These are phyloP conservation scores for Hydriomena furcata DNA, from an alignment of 2,888 invertebrate genomes.

Conservation along the genomic window DNA sequence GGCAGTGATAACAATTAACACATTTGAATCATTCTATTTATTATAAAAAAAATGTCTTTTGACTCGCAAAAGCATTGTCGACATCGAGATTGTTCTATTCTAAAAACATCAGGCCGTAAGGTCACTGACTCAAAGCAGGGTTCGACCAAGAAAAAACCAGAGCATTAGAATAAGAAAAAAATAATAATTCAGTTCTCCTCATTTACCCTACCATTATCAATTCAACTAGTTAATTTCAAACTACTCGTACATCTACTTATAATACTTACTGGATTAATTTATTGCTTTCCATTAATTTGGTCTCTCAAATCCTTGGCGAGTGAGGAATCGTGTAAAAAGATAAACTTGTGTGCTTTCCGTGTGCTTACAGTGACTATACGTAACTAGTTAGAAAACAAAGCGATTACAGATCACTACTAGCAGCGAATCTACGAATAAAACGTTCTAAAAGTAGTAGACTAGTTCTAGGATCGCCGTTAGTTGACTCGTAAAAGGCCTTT, in stretches of 20 bases:
- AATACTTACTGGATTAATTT: constrained; percentile 62
- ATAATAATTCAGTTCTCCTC: constrained; percentile 30
- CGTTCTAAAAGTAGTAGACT: constrained; percentile 51
- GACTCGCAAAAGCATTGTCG: constrained; percentile 62
- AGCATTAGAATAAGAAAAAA: constrained; percentile 9
- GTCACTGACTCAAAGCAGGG: background rate
- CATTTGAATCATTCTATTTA: constrained; percentile 28
- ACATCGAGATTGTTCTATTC: constrained; percentile 16
- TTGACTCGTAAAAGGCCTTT: constrained; percentile 74
- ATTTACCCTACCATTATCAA: constrained; percentile 44
- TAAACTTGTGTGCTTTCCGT: constrained; percentile 67
- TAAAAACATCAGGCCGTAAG: background rate
- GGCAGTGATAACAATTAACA: constrained; percentile 29
- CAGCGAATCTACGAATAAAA: constrained; percentile 72
- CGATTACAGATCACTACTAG: constrained; percentile 69
- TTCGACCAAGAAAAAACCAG: background rate
- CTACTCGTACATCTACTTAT: constrained; percentile 58
- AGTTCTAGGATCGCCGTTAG: constrained; percentile 67
- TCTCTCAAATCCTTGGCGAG: constrained; percentile 73
- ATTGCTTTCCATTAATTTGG: constrained; percentile 75
- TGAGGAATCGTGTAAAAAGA: constrained; percentile 70
- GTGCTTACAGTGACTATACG: constrained; percentile 67
- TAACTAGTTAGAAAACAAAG: constrained; percentile 66
- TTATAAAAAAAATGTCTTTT: constrained; percentile 67
- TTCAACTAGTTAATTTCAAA: constrained; percentile 50